Evolutionary conservation across 2,888 invertebrate genomes (phyloP), one percentile per base, ranked within the genome.

Genomic region (Gymnosoma rotundatum): DNA sequence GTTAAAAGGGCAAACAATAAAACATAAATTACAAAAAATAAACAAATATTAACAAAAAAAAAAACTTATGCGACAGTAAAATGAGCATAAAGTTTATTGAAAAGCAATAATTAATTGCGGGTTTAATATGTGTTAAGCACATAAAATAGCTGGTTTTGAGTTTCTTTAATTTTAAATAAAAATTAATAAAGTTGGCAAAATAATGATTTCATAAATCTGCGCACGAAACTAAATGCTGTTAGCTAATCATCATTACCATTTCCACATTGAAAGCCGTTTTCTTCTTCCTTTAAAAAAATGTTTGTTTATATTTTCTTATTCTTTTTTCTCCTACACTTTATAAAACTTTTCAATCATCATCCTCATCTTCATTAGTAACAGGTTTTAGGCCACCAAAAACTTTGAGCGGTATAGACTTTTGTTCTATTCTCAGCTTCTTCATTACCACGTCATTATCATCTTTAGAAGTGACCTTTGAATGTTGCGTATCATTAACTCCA

Each of bases 391-490:
- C 95, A 83, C 98, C 98, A 93, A 98, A 99, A 4, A 99, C 98
- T 93, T 98, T 96, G 60, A 95, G 94, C 48, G 99, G 99, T 86
- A 99, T 95, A 38, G 94, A 94, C 92, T 97, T 96, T 90, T 97
- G 96, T 90, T 97, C 96, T 74, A 98, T 94, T 45, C 95, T 95
- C 85, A 96, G 93, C 83, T 94, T 95, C 92, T 93, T 94, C 89
- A 93, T 93, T 9, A 94, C 93, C 21, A 93, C 93, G 36, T 94
- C 93, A 52, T 93, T 93, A 1, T 91, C 92, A 78, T 94, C 95
- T 3, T 86, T 87, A 83, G 87, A 86, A 38, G 95, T 94, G 89
- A 92, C 93, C 25, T 93, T 94, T 61, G 93, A 94, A 69, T 93
- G 94, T 72, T 94, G 94, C 72, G 93, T 92, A 45, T 92, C 92